Evolutionary conservation across 2,797 vertebrate species (phyloP), one percentile per base, ranked within the genome.

Genomic region (Acanthurus tractus): DNA sequence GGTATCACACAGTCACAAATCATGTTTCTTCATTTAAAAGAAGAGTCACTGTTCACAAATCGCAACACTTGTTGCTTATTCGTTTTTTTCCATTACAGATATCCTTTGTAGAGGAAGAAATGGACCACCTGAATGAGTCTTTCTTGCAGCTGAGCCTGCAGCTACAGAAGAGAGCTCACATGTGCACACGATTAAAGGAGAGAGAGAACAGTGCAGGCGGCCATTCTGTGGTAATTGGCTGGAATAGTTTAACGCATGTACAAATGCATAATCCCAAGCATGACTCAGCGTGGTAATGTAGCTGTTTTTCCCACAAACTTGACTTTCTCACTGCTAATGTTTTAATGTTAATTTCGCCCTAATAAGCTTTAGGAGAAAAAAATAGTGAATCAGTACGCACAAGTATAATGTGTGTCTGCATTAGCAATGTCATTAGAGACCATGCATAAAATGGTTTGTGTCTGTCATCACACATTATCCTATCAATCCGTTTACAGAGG

Each of bases 71-170:
- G 6, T 46, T 25, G 42, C 14, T 57, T 49, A 1, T 52, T 12
- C 15, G 0, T 73, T 64, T 74, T 48, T 40, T 36, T 72, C 12
- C 54, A 0, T 69, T 75, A 38, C 79, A 96, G 95, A 82, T 86
- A 67, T 87, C 83, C 25, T 89, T 87, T 72, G n/a, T 93, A 18
- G 96, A 97, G 76, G 90, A 95, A 56, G 92, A 90, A 63, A 81
- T 96, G 77, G 96, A 96, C 88, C 76, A 76, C 49, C 87, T 96
- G 79, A 96, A 95, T 49, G 91, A 97, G 58, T 93, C 92, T 15
- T 97, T 96, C 86, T 86, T 96, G 79, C 89, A 94, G 85, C 90
- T 97, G 55, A 95, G 92, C 20, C 34, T 89, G 68, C 92, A 94
- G 82, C 87, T 94, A 3, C 85, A 95, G 67, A 82, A 76, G 25